Base-by-base conservation (phyloP, 2,888 invertebrate genomes). In the Sipha maydis region DNA sequence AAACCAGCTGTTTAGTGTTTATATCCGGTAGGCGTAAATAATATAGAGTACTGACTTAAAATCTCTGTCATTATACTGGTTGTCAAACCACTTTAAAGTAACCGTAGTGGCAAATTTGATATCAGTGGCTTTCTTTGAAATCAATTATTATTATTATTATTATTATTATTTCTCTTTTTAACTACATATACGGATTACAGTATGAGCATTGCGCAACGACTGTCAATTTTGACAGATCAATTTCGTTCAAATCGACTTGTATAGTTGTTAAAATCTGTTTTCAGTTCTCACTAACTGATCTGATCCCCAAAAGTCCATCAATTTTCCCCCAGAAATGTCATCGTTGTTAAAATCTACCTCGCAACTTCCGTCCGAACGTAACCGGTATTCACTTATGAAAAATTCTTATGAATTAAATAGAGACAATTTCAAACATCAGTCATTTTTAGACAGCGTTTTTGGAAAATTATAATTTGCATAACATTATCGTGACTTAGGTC, bases 161-260 rank as follows among this genome's bases (percentile, higher is more conserved):
- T 48, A 48, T 48, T 61, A 67, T 67, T 80, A 82, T 82, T 82
- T 69, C 11, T 28, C 17, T 69, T 5, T 34, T 34, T 34, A 34
- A 34, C 34, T 14, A 79, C 14, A 17, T 28, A 73, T 11, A 79
- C 56, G 54, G 25, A 28, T 38, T 76, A 25, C 28, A 19, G 61
- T 5, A 17, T 56, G n/a, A 19, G 54, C 75, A 38, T 78, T 85
- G 34, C 31, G 31, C 48, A 78, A 78, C 31, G 38, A 14, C 61
- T 71, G 86, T 86, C 86, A 79, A 71, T 79, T 79, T 71, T 79
- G 86, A 86, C 79, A 79, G 54, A 79, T 86, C 86, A 86, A 86
- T 86, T 86, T 79, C 54, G 41, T 48, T 77, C 17, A 9, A 34
- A 78, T 34, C 79, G 19, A 19, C 31, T 78, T 8, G 71, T n/a